Evolutionary conservation across 2,888 invertebrate species (phyloP), one percentile per base, ranked within the genome.

Genomic region (Pardosa pseudoannulata): DNA sequence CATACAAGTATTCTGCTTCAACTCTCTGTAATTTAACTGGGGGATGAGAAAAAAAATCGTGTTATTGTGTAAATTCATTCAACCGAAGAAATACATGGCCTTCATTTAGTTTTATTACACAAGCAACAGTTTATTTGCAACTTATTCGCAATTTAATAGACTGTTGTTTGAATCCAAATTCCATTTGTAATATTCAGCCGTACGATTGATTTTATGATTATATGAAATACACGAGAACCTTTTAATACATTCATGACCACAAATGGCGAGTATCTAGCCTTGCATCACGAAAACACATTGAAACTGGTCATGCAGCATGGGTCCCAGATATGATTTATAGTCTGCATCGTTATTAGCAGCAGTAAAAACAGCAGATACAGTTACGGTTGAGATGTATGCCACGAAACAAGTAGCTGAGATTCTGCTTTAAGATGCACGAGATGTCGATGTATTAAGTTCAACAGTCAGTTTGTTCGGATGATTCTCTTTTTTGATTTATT

Each of bases 281-380:
- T n/a, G 67, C 27, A 28, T 6, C 11, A 27, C 23, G 11, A 0
- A 16, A 27, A 19, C 27, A 28, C 27, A 27, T 27, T 9, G n/a
- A 41, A 28, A 70, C 70, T 70, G 41, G 78, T 27, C 62, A 74
- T 62, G 74, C 56, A 74, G 28, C 16, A 23, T 23, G 23, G 23
- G 74, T 19, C 50, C 19, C 28, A 27, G 32, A 68, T 19, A 68
- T 68, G 67, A 78, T 78, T 78, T 46, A 78, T 68, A 6, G 36
- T 32, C 27, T 46, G 29, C 13, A 67, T 78, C 46, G 9, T n/a
- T 56, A 67, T 56, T 27, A n/a, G 19, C 6, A 39, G 13, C 27
- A 62, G 16, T n/a, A 39, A 75, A 32, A 72, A 65, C 75, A 41
- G 28, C 62, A 79, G 64, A 72, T 72, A 27, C 72, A 80, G 72